Percentiles rank a stretch among this genome's conserved stretches.
phyloP scores from a whole-genome alignment of 2,888 invertebrate species.

The Xestia ashworthii region DNA sequence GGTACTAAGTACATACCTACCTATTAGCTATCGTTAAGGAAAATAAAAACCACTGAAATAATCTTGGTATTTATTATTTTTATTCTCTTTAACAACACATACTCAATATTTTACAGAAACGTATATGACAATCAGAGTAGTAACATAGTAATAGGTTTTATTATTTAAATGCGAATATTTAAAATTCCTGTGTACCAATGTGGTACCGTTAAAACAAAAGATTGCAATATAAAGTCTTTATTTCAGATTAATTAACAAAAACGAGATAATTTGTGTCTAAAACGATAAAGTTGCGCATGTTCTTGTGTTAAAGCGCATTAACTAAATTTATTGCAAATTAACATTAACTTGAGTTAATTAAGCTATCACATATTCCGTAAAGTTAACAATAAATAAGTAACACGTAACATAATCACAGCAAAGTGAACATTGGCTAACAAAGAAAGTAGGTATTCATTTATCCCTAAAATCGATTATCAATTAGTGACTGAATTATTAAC shows the following conservation, averaged over 20 bases:
- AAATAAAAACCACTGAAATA: constrained; percentile 73
- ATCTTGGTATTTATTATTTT: constrained; percentile 89
- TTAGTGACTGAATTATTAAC: constrained; percentile 89
- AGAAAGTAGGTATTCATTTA: constrained; percentile 85
- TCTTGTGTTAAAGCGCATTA: constrained; percentile 75
- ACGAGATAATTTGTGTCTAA: constrained; percentile 68
- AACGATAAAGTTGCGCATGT: constrained; percentile 76
- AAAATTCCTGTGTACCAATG: constrained; percentile 80
- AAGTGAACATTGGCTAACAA: constrained; percentile 90
- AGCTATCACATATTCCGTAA: constrained; percentile 87
- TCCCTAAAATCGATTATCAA: constrained; percentile 88
- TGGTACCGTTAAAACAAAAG: constrained; percentile 71
- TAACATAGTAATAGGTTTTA: constrained; percentile 89
- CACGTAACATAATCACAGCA: constrained; percentile 90
- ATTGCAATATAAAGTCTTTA: constrained; percentile 68
- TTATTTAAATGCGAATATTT: constrained; percentile 88
- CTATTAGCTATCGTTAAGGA: constrained; percentile 27
- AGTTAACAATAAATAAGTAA: constrained; percentile 89
- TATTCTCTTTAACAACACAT: constrained; percentile 91
- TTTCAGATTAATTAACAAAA: constrained; percentile 72
- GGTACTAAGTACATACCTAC: not conserved
- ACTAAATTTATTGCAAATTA: constrained; percentile 84
- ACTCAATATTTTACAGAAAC: constrained; percentile 91
- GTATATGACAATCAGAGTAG: constrained; percentile 90
- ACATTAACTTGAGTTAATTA: constrained; percentile 84